A percentile compares a stretch with the other conserved stretches of the same genome.
Evolutionary conservation across 1,140 invertebrate species (phyloP).

Genomic region (Goniozus legneri): DNA sequence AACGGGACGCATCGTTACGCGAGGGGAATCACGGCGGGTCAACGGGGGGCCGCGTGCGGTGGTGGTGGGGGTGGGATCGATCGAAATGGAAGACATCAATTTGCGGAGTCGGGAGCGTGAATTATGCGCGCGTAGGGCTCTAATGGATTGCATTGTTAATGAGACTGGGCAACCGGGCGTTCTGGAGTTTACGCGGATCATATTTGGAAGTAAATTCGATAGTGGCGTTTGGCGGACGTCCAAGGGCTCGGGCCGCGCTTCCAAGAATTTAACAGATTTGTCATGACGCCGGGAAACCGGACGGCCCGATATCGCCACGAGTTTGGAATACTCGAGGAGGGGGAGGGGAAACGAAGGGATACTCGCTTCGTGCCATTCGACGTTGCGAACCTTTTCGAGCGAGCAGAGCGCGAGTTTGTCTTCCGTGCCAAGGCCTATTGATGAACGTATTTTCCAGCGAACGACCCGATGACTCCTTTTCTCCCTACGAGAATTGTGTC

Average conservation of each 20-base stretch:
- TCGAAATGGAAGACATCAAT: no score
- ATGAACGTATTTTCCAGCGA: conserved; percentile 27
- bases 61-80: no score
- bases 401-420: not conserved
- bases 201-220: conserved; percentile 44
- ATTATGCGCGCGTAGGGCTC: no score
- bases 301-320: no score
- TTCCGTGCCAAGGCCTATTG: conserved; percentile 45
- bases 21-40: no score
- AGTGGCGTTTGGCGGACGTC: conserved; percentile 41
- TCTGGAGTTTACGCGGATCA: conserved; percentile 36
- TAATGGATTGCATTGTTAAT: no score
- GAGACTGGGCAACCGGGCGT: no score
- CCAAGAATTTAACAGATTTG: conserved; percentile 49
- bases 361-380: conserved; percentile 29
- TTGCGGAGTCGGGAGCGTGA: no score
- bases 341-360: conserved; percentile 25
- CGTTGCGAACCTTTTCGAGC: not conserved
- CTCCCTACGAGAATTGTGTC: not conserved
- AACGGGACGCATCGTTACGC: no score
- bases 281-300: conserved; percentile 30
- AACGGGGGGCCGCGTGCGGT: no score
- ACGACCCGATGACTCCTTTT: conserved; percentile 4
- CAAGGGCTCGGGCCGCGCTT: conserved; percentile 40
- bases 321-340: not conserved